A percentile compares a stretch with the other conserved stretches of the same genome.
Evolutionary conservation across 2,888 invertebrate species (phyloP).

Genomic region (Philhelius pedissequus): DNA sequence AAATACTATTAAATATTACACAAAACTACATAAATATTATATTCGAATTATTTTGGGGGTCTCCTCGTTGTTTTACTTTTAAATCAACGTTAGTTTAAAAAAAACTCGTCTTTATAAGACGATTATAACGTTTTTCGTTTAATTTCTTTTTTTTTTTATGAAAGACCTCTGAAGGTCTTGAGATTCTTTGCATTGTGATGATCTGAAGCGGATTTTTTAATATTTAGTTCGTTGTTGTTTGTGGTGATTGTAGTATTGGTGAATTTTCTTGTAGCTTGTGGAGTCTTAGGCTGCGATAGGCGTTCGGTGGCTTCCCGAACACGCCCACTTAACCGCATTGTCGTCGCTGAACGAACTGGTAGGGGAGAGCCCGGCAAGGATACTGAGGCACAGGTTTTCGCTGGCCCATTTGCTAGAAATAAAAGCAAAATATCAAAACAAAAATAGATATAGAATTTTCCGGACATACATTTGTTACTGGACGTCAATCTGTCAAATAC

Average conservation of each 20-base stretch:
- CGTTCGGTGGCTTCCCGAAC: constrained; percentile 79
- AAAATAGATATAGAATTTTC: background rate
- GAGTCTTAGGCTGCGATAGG: constrained; percentile 76
- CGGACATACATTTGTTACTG: constrained; percentile 72
- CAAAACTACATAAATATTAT: constrained; percentile 58
- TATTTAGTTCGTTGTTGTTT: constrained; percentile 46
- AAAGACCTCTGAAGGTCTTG: constrained; percentile 61
- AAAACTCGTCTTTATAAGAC: constrained; percentile 10
- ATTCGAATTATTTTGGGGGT: constrained; percentile 60
- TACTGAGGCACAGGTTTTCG: constrained; percentile 71
- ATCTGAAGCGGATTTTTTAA: constrained; percentile 54
- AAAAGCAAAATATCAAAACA: background rate
- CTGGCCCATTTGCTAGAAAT: constrained; percentile 64
- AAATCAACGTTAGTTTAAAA: constrained; percentile 9
- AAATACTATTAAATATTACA: constrained; percentile 56
- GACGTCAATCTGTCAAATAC: constrained; percentile 72
- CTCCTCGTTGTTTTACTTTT: constrained; percentile 40
- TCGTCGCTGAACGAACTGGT: constrained; percentile 72
- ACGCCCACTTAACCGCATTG: constrained; percentile 79
- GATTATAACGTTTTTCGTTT: background rate
- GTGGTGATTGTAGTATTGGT: constrained; percentile 42
- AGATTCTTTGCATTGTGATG: constrained; percentile 62
- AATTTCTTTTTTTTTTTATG: constrained; percentile 19
- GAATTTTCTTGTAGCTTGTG: constrained; percentile 60
- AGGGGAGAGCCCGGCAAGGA: constrained; percentile 78